Evolutionary conservation across 2,888 invertebrate species (phyloP).

Genomic region (Drosophila parthenogenetica): DNA sequence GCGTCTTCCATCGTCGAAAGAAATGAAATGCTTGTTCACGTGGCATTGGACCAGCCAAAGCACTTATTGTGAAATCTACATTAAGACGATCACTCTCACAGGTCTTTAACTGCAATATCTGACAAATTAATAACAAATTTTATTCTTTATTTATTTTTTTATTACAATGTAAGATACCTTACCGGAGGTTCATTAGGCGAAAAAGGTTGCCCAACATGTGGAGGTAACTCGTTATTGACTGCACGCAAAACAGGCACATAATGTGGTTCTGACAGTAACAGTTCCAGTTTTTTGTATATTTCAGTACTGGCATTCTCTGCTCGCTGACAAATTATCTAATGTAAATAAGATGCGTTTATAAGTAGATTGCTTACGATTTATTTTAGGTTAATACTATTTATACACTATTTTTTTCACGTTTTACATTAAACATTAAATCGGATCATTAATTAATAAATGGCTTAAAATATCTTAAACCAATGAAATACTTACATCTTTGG

Average conservation of each 20-base stretch:
- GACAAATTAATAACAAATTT: constrained; percentile 15
- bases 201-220: constrained; percentile 92
- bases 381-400: no score
- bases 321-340: constrained; percentile 91
- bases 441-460: no score
- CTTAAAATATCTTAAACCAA: no score
- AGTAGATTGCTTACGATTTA: no score
- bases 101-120: constrained; percentile 86
- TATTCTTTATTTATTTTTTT: background rate
- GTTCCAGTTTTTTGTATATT: constrained; percentile 86
- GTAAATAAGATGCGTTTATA: background rate
- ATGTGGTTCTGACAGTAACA: constrained; percentile 90
- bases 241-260: constrained; percentile 95
- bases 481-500: constrained; percentile 89
- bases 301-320: constrained; percentile 85
- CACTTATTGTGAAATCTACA: constrained; percentile 91
- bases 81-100: constrained; percentile 88
- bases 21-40: constrained; percentile 89
- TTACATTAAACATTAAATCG: no score
- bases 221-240: constrained; percentile 90
- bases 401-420: no score
- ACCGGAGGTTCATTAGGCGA: constrained; percentile 90
- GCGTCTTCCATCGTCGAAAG: constrained; percentile 93
- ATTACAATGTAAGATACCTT: constrained; percentile 69
- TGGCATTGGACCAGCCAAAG: constrained; percentile 96